Evolutionary conservation across 2,797 vertebrate genomes (phyloP).

Genomic region (Amniataba percoides): DNA sequence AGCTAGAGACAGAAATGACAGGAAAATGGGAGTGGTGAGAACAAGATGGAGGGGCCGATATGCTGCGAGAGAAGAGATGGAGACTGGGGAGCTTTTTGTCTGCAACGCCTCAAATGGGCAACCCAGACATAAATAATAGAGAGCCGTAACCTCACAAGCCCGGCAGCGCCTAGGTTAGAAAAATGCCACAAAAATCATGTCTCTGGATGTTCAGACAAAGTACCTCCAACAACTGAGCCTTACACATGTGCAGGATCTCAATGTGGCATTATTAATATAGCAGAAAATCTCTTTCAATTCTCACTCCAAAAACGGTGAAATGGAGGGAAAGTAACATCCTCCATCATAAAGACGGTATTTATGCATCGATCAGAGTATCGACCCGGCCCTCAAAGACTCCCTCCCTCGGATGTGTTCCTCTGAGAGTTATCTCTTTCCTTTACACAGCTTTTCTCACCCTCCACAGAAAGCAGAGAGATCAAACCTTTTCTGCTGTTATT

Average conservation of each 20-base stretch:
- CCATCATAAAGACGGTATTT: slow-evolving; percentile 45
- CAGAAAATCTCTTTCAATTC: slow-evolving; percentile 4
- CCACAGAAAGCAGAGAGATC: neutral
- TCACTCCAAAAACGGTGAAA: slow-evolving; percentile 37
- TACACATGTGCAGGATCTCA: slow-evolving; percentile 29
- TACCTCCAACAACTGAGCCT: neutral
- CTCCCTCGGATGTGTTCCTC: no score
- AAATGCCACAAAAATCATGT: slow-evolving; percentile 20
- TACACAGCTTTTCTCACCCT: slow-evolving; percentile 32
- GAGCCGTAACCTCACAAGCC: slow-evolving; percentile 44
- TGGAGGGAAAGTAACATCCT: slow-evolving; percentile 32
- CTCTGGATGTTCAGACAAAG: slow-evolving; percentile 33
- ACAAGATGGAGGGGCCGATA: slow-evolving; percentile 57
- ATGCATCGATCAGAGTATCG: slow-evolving; percentile 52
- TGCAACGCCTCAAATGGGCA: slow-evolving; percentile 51
- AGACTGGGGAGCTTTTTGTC: slow-evolving; percentile 55
- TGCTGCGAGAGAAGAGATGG: slow-evolving; percentile 16
- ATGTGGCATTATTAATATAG: slow-evolving; percentile 42
- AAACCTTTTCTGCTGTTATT: neutral
- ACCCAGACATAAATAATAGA: slow-evolving; percentile 71
- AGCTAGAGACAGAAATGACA: slow-evolving; percentile 84
- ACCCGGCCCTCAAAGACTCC: slow-evolving; percentile 25
- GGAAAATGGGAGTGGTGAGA: slow-evolving; percentile 61
- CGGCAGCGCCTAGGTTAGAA: slow-evolving; percentile 15
- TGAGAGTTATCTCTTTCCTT: slow-evolving; percentile 25